phyloP scores from a whole-genome alignment of 2,797 vertebrate genomes.

The Psittacula derbiana region DNA sequence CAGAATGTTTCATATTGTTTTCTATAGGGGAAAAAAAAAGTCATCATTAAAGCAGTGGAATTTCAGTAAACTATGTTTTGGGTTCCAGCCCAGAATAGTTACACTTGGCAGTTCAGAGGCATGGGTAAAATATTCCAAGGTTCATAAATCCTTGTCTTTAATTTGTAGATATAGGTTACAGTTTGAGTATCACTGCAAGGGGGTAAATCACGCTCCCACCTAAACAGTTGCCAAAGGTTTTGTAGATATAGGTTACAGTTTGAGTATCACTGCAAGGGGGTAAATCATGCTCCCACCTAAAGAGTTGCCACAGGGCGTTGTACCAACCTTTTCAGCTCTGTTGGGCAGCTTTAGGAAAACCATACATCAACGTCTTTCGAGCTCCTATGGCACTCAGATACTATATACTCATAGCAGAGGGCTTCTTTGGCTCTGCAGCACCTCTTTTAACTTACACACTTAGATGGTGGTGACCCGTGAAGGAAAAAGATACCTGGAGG shows the following conservation, averaged over 20 bases:
- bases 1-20: slow-evolving; percentile 68
- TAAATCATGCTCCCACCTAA: neutral
- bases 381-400: neutral
- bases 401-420: neutral
- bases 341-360: neutral
- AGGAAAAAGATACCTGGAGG: neutral
- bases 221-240: slow-evolving; percentile 26
- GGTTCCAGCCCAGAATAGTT: slow-evolving; percentile 67
- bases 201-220: slow-evolving; percentile 47
- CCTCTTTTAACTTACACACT: neutral
- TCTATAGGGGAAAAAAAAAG: slow-evolving; percentile 48
- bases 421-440: neutral
- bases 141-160: slow-evolving; percentile 67
- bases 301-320: neutral
- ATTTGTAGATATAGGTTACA: slow-evolving; percentile 69
- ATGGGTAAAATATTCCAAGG: slow-evolving; percentile 67
- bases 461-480: neutral
- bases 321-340: neutral
- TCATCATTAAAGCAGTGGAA: slow-evolving; percentile 65
- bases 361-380: neutral
- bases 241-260: slow-evolving; percentile 16
- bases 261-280: slow-evolving; percentile 4
- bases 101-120: slow-evolving; percentile 68
- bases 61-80: slow-evolving; percentile 70
- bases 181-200: slow-evolving; percentile 54